Conservation (phyloP, 2,113 vertebrate species). For the Budorcas taxicolor region DNA sequence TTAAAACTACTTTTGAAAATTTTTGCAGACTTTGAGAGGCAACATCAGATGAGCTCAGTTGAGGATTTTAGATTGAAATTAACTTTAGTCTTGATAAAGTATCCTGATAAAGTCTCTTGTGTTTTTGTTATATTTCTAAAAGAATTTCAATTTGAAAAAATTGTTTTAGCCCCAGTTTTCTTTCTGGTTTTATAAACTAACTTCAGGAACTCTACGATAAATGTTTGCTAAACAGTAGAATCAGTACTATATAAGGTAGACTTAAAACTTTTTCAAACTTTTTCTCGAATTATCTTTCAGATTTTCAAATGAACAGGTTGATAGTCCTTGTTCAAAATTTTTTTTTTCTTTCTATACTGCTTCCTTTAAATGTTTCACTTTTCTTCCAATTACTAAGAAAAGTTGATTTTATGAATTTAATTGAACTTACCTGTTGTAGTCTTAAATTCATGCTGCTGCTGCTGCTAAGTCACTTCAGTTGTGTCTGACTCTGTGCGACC, state of each 20-base stretch:
- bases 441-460: background rate
- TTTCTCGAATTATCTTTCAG: background rate
- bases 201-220: background rate
- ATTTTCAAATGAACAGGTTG: background rate
- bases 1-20: background rate
- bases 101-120: constrained; percentile 29
- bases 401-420: background rate
- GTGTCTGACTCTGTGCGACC: no score
- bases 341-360: background rate
- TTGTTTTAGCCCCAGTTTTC: background rate
- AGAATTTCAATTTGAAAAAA: constrained; percentile 43
- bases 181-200: background rate
- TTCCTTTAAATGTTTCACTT: background rate
- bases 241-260: background rate
- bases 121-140: constrained; percentile 52
- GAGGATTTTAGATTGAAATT: constrained; percentile 60
- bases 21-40: constrained; percentile 12
- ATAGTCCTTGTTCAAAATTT: background rate
- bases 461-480: no score
- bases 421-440: background rate
- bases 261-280: background rate
- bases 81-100: constrained; percentile 1
- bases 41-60: constrained; percentile 29
- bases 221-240: background rate
- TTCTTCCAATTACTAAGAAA: background rate